Percentiles rank a stretch among this genome's conserved stretches.
These are phyloP conservation scores for Palythoa caribaeorum DNA, from an alignment of 92 coral and sea anemone genomes.

Conservation along the genomic window DNA sequence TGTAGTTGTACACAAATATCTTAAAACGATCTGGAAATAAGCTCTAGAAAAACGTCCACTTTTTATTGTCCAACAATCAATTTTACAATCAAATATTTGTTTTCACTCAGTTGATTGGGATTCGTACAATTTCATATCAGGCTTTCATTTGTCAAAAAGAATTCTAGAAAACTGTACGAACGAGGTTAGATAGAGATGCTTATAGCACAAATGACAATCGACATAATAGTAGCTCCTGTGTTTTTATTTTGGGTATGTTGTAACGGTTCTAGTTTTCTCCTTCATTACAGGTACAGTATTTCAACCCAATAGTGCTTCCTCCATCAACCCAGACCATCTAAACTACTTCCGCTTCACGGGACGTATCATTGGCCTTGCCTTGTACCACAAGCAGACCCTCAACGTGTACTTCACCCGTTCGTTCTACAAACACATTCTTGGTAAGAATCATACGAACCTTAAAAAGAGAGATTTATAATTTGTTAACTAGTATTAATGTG, in stretches of 20 bases:
- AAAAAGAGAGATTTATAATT: not conserved
- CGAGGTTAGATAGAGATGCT: too few relatives aligned
- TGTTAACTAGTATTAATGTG: not conserved
- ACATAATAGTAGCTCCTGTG: too few relatives aligned
- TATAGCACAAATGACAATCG: too few relatives aligned
- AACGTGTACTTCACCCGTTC: constrained; percentile 71
- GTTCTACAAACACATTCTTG: constrained; percentile 67
- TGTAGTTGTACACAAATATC: too few relatives aligned
- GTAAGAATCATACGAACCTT: constrained; percentile 20
- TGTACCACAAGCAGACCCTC: constrained; percentile 61
- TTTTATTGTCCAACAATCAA: too few relatives aligned
- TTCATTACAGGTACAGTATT: constrained; percentile 53
- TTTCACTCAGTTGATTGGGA: too few relatives aligned
- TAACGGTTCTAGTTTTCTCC: not conserved
- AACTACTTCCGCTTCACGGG: constrained; percentile 74
- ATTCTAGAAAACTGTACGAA: too few relatives aligned
- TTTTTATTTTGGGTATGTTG: not conserved
- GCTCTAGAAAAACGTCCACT: too few relatives aligned
- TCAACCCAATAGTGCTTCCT: constrained; percentile 67
- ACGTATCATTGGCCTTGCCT: constrained; percentile 64
- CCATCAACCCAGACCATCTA: constrained; percentile 69
- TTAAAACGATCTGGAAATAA: too few relatives aligned
- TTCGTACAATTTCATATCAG: too few relatives aligned
- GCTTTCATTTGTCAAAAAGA: too few relatives aligned
- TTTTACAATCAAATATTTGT: too few relatives aligned